Evolutionary conservation across 2,797 vertebrate genomes (phyloP), one percentile per base, ranked within the genome.

Genomic region (Onychomys leucogaster): DNA sequence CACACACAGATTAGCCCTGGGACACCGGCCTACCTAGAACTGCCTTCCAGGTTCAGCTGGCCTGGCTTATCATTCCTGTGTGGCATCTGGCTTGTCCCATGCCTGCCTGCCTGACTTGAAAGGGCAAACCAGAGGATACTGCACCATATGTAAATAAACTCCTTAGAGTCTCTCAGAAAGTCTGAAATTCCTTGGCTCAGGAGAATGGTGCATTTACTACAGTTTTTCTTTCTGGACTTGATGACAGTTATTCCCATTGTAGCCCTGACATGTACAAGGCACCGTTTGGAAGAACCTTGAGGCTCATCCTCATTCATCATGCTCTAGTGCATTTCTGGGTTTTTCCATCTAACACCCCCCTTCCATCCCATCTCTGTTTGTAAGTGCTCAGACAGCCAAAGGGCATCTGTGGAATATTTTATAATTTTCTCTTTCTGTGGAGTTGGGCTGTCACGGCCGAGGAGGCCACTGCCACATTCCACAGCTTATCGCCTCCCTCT

Each of bases 381-480:
- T 32, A 25, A 82, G 61, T 23, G 61, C 73, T 88, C 67, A 76
- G 49, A n/a, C 27, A 65, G 94, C 83, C 82, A 52, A 78, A 96
- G 90, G 86, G 89, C 71, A 75, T 88, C 34, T 67, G 59, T 81
- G 77, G 85, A 92, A 76, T 91, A 59, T 89, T 94, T 49, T 94
- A 83, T 81, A 63, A 75, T 90, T 91, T 94, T 94, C 81, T 95
- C 73, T 94, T 75, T 67, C 71, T 59, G 16, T 71, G 89, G 76
- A 76, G 41, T 16, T 90, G 81, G 76, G 67, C 52, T 25, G 32
- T 59, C 6, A 21, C 88, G 82, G 82, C 69, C 69, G 67, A 81
- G 89, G 25, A 96, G 91, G 94, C 78, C 49, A 82, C 81, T 49
- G 57, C 2, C 52, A 49, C 32, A 87, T 83, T 76, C 71, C 34